Evolutionary conservation across 1,140 invertebrate genomes (phyloP).

Genomic region (Eueides isabella): DNA sequence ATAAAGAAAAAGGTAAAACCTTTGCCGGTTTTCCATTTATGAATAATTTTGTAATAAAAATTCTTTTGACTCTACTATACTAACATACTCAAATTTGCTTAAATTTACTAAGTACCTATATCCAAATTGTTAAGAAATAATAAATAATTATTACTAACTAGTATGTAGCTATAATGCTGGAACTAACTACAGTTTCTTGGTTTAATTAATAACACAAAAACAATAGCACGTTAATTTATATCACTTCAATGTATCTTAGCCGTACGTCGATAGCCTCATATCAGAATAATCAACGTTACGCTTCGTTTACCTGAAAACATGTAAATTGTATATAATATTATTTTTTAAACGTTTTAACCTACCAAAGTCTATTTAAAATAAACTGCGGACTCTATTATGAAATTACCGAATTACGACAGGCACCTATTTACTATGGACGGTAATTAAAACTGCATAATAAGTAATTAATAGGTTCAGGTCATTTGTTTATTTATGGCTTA

Average conservation of each 20-base stretch:
- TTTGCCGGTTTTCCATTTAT: not conserved
- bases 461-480: not conserved
- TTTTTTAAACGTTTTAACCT: too few species aligned
- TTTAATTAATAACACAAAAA: not conserved
- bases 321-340: not conserved
- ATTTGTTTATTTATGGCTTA: not conserved
- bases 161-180: too few species aligned
- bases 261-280: not conserved
- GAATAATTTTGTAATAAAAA: too few species aligned
- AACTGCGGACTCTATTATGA: not conserved
- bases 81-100: not conserved
- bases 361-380: not conserved
- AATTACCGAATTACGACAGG: constrained; percentile 1
- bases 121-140: too few species aligned
- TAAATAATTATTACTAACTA: too few species aligned
- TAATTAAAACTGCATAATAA: not conserved
- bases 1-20: not conserved
- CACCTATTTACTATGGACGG: not conserved
- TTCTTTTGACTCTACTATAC: not conserved
- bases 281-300: not conserved
- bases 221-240: not conserved
- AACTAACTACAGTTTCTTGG: not conserved
- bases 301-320: not conserved
- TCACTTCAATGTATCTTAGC: not conserved
- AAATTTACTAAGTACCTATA: too few species aligned